Evolutionary conservation across 2,888 invertebrate species (phyloP).

Genomic region (Cryptocephalus primarius): DNA sequence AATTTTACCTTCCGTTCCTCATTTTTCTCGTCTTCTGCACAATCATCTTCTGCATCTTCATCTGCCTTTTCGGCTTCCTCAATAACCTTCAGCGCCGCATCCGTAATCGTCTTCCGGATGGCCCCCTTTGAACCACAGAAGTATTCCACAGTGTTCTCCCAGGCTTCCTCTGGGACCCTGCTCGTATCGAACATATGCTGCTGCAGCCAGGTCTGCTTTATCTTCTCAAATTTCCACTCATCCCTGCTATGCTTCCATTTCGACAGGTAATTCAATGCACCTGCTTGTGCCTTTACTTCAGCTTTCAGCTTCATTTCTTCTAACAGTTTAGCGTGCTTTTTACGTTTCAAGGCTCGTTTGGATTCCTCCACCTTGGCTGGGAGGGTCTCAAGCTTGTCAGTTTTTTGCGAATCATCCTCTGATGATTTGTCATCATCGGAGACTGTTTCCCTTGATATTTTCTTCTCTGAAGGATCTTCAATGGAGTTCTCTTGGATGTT

Average conservation of each 20-base stretch:
- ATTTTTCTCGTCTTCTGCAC: conserved; percentile 18
- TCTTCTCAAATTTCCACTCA: conserved; percentile 74
- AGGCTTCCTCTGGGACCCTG: conserved; percentile 50
- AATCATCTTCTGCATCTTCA: conserved; percentile 32
- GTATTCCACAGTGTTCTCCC: conserved; percentile 58
- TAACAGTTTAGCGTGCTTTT: conserved; percentile 47
- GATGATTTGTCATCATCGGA: neutral
- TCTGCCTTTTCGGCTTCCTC: conserved; percentile 46
- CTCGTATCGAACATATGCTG: conserved; percentile 53
- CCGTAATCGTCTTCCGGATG: conserved; percentile 48
- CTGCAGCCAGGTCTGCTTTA: conserved; percentile 65
- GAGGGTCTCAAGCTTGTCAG: conserved; percentile 6
- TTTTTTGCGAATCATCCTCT: neutral
- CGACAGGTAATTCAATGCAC: conserved; percentile 55
- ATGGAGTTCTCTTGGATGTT: neutral
- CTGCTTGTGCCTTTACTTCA: conserved; percentile 46
- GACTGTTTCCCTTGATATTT: too few species aligned
- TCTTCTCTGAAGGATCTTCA: neutral
- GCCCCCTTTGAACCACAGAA: conserved; percentile 59
- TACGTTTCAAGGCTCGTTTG: conserved; percentile 53
- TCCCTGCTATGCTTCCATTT: conserved; percentile 60
- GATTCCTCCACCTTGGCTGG: conserved; percentile 39
- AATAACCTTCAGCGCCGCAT: conserved; percentile 53
- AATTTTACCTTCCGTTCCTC: conserved; percentile 16
- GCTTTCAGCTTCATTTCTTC: conserved; percentile 43